Conservation (phyloP, 2,113 vertebrate species). For the Speoplatyrhinus poulsoni region DNA sequence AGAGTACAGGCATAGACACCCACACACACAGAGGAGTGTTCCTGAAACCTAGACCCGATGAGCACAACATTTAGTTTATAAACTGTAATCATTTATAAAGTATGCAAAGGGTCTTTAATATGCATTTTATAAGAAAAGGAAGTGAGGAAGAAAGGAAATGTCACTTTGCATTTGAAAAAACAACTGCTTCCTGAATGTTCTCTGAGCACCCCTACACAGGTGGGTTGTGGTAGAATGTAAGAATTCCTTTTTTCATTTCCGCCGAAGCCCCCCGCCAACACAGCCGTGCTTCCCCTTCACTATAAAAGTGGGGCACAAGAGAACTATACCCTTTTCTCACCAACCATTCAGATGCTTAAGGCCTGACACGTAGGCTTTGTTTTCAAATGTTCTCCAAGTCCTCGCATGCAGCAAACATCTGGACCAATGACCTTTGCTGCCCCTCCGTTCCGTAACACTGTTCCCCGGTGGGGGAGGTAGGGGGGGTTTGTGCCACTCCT, state of each 20-base stretch:
- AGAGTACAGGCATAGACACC: constrained; percentile 13
- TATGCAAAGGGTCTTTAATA: too few relatives aligned
- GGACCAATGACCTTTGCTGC: constrained; percentile 61
- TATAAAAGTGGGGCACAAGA: constrained; percentile 52
- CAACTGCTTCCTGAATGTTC: constrained; percentile 57
- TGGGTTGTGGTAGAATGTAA: constrained; percentile 53
- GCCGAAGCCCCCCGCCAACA: constrained; percentile 28
- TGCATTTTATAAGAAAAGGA: not conserved
- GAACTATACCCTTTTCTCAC: constrained; percentile 42
- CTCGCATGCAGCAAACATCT: constrained; percentile 58
- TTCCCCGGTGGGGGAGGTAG: constrained; percentile 22
- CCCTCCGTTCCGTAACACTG: constrained; percentile 15
- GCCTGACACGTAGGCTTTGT: constrained; percentile 2
- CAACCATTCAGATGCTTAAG: constrained; percentile 55
- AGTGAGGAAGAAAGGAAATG: not conserved
- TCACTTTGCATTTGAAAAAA: constrained; percentile 21
- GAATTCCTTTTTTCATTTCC: constrained; percentile 48
- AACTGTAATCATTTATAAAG: too few relatives aligned
- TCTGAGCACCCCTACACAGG: constrained; percentile 39
- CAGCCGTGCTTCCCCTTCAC: constrained; percentile 67
- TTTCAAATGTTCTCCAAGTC: constrained; percentile 42
- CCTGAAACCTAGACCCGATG: too few relatives aligned
- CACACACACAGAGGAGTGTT: not conserved
- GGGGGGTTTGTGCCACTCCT: constrained; percentile 49
- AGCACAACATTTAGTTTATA: too few relatives aligned